Conservation (phyloP, 1,140 invertebrate genomes). For the Zaprionus ornatus region DNA sequence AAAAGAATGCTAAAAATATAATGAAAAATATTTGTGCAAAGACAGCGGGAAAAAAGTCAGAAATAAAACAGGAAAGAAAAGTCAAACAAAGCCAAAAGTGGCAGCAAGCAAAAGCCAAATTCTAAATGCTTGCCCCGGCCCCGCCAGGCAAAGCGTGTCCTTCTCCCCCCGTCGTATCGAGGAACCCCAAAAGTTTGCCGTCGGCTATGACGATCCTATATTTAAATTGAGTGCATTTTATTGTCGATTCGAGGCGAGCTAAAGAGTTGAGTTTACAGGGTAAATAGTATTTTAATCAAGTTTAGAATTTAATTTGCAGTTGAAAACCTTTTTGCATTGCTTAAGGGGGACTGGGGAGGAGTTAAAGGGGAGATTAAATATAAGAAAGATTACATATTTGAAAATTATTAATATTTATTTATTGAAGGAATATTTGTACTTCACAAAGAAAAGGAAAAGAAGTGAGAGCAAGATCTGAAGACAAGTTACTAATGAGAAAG, state of each 20-base stretch:
- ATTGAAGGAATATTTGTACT: too few relatives aligned
- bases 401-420: too few relatives aligned
- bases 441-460: too few relatives aligned
- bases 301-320: neutral
- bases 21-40: conserved; percentile 50
- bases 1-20: conserved; percentile 16
- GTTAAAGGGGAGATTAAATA: neutral
- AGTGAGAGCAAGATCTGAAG: too few relatives aligned
- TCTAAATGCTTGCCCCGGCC: conserved; percentile 15
- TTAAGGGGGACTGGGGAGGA: neutral
- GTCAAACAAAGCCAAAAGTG: conserved; percentile 13
- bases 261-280: neutral
- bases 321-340: neutral
- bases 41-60: conserved; percentile 12
- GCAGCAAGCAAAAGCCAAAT: conserved; percentile 22
- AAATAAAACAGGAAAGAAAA: neutral
- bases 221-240: conserved; percentile 24
- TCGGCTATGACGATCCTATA: neutral
- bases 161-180: neutral
- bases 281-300: conserved; percentile 17
- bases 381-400: too few relatives aligned
- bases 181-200: neutral
- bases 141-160: neutral
- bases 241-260: neutral
- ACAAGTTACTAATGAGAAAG: too few relatives aligned